Evolutionary conservation across 2,113 vertebrate species (phyloP).

Genomic region (Addax nasomaculatus): DNA sequence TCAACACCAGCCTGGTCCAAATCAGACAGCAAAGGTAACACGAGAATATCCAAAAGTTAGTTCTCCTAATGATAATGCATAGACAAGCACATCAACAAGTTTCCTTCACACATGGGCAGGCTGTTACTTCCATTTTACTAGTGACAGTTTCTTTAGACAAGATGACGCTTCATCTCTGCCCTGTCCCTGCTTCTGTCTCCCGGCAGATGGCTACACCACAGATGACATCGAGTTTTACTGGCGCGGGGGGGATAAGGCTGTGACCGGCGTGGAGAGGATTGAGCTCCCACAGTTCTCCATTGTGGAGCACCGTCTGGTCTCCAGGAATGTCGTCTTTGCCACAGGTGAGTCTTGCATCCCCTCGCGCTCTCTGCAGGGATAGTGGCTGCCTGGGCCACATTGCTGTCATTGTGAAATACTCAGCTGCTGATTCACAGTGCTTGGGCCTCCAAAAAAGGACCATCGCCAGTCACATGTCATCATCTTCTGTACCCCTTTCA

Average conservation of each 20-base stretch:
- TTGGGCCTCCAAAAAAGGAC: not conserved
- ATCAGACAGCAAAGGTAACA: not conserved
- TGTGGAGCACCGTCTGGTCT: slow-evolving; percentile 95
- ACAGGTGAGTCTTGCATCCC: slow-evolving; percentile 84
- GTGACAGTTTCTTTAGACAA: not conserved
- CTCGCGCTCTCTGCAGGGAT: rapidly evolving
- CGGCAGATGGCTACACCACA: slow-evolving; percentile 96
- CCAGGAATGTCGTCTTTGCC: slow-evolving; percentile 97
- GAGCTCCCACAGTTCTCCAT: slow-evolving; percentile 99
- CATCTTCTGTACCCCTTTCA: not conserved
- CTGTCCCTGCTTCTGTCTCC: slow-evolving; percentile 42
- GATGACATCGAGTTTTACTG: slow-evolving; percentile 99
- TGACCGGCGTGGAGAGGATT: slow-evolving; percentile 94
- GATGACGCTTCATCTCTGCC: not conserved
- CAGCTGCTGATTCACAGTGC: rapidly evolving
- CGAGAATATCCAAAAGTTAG: not conserved
- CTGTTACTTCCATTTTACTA: not conserved
- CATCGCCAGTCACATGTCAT: rapidly evolving
- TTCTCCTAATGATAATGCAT: not conserved
- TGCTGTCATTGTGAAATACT: not conserved
- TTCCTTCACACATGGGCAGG: not conserved
- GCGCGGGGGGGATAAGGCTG: slow-evolving; percentile 93
- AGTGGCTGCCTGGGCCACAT: rapidly evolving
- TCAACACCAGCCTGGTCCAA: not conserved
- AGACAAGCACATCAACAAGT: too few species aligned